These are phyloP conservation scores for Pygoscelis adeliae DNA, from an alignment of 2,113 vertebrate genomes.

Conservation along the genomic window DNA sequence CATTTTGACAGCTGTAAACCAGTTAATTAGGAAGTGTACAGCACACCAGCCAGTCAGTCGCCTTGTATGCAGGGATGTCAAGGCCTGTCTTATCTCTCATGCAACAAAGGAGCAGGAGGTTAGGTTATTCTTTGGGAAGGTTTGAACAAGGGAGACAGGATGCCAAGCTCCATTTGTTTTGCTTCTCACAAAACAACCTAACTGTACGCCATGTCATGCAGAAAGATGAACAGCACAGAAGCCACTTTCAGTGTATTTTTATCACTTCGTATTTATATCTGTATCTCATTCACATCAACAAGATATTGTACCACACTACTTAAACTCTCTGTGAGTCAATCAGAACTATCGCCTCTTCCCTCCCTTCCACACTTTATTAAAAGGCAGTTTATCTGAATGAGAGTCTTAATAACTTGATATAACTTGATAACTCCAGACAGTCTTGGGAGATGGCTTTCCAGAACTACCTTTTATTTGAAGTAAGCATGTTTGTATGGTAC, in stretches of 20 bases:
- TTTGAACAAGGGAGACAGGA: neutral
- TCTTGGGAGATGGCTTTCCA: neutral
- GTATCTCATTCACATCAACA: neutral
- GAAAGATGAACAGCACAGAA: neutral
- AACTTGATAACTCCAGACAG: neutral
- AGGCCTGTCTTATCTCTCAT: neutral
- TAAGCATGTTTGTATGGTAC: neutral
- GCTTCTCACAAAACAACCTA: neutral
- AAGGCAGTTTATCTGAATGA: neutral
- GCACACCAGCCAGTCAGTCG: neutral
- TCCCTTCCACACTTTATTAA: neutral
- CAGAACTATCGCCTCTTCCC: neutral
- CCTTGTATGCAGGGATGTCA: neutral
- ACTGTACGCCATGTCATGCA: accelerated
- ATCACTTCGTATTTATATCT: neutral
- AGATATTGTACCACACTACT: neutral
- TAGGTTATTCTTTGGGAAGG: neutral
- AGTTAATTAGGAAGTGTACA: neutral
- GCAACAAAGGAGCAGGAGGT: neutral
- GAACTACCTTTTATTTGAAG: neutral
- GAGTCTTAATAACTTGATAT: neutral
- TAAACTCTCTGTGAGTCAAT: neutral
- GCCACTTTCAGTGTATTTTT: neutral
- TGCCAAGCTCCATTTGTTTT: neutral
- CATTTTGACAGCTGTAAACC: neutral